Evolutionary conservation across 1,140 invertebrate species (phyloP).

Genomic region (Trissolcus basalis): DNA sequence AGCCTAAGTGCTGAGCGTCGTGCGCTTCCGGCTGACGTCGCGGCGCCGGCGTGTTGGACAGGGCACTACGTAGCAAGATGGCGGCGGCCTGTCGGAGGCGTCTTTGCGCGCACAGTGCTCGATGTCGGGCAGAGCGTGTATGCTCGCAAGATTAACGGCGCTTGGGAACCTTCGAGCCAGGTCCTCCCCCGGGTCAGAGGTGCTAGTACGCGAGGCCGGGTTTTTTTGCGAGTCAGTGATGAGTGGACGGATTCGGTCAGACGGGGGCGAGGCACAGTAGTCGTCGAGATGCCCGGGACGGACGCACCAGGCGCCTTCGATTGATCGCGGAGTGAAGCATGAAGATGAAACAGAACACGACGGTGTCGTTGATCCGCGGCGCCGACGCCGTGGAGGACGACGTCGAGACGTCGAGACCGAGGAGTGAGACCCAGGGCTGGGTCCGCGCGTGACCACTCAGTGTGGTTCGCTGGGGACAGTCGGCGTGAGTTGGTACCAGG

Average conservation of each 20-base stretch:
- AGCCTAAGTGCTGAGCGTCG: slow-evolving; percentile 19
- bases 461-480: no score
- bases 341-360: neutral
- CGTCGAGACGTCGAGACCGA: neutral
- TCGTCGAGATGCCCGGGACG: slow-evolving; percentile 10
- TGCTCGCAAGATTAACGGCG: slow-evolving; percentile 65
- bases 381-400: slow-evolving; percentile 16
- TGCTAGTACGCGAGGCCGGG: neutral
- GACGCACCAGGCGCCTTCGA: neutral
- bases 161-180: slow-evolving; percentile 3
- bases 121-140: slow-evolving; percentile 71
- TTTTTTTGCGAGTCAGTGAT: slow-evolving; percentile 7
- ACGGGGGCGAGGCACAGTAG: slow-evolving; percentile 11
- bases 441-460: no score
- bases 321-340: neutral
- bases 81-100: slow-evolving; percentile 74
- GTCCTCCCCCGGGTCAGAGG: no score
- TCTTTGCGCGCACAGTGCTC: slow-evolving; percentile 72
- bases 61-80: slow-evolving; percentile 69
- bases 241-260: slow-evolving; percentile 16
- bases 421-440: no score
- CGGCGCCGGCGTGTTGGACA: slow-evolving; percentile 31
- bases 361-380: slow-evolving; percentile 12
- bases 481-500: slow-evolving; percentile 2
- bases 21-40: slow-evolving; percentile 50